Evolutionary conservation across 2,113 vertebrate genomes (phyloP), one percentile per base, ranked within the genome.

Genomic region (Atlantisia rogersi): DNA sequence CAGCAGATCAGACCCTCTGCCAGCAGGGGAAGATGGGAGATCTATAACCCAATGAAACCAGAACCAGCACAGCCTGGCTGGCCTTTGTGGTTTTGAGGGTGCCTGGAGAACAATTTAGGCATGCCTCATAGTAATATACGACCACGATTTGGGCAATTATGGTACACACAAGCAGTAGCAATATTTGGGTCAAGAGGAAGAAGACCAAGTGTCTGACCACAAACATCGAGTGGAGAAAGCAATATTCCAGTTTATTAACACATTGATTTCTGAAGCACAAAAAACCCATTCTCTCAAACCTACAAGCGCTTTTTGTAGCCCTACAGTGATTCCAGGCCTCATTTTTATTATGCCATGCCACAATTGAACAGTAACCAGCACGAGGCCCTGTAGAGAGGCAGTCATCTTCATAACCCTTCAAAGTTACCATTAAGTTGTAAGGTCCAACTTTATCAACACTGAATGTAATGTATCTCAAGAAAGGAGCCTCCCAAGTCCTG

Each of bases 91-190:
- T 37, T 88, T 11, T 28, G n/a, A 50, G 48, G 42, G 14, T 11
- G 7, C 7, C 77, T 87, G 63, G 50, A 82, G 63, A 86, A 15
- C 40, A 80, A 5, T 10, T 6, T 28, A 12, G 37, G 8, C 35
- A 15, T 0, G 2, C 11, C 31, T 75, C 19, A 1, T 6, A 9
- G 10, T 25, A 58, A 40, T 0, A 11, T 3, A 8, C 0, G 25
- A 24, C 13, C 63, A 15, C 17, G 40, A 29, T 39, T 64, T 58
- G 14, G 60, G n/a, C 63, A 65, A 8, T 39, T n/a, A 42, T 0
- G 0, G 12, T 28, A 67, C 10, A 11, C 0, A 0, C 8, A 32
- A 82, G 44, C 2, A 84, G 35, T 82, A 82, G 29, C 26, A 87
- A 86, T 28, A 52, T 74, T 59, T 58, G 42, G 50, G 15, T 63